Conservation (phyloP, 2,797 vertebrate species). For the Rhinatrema bivittatum region DNA sequence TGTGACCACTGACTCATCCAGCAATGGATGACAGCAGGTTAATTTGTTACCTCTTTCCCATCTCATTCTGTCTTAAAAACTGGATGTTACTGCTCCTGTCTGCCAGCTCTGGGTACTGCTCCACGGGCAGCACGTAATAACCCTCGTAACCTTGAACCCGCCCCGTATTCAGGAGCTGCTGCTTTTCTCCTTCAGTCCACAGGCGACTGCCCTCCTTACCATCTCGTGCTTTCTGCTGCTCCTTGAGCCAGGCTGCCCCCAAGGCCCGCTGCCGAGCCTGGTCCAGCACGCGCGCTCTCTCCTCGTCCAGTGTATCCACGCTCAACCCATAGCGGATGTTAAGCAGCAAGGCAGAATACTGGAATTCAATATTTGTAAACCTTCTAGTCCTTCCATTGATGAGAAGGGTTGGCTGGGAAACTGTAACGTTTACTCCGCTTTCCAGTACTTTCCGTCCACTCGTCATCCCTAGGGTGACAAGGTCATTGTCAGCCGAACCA, state of each 20-base stretch:
- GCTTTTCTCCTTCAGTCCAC: slow-evolving; percentile 96
- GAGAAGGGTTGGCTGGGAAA: slow-evolving; percentile 65
- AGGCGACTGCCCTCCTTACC: slow-evolving; percentile 89
- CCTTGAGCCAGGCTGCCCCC: slow-evolving; percentile 84
- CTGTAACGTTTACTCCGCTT: slow-evolving; percentile 85
- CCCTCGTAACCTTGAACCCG: slow-evolving; percentile 95
- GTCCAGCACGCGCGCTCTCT: slow-evolving; percentile 86
- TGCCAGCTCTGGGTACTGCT: slow-evolving; percentile 97
- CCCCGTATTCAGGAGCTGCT: slow-evolving; percentile 88
- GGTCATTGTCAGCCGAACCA: slow-evolving; percentile 83
- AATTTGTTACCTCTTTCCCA: slow-evolving; percentile 99
- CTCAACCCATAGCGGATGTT: slow-evolving; percentile 87
- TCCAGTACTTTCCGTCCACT: slow-evolving; percentile 88
- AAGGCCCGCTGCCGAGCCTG: slow-evolving; percentile 88
- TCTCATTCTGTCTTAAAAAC: slow-evolving; percentile 99
- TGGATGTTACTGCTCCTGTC: slow-evolving; percentile 99
- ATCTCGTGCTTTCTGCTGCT: slow-evolving; percentile 87
- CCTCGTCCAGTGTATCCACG: slow-evolving; percentile 84
- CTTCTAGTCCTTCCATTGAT: slow-evolving; percentile 88
- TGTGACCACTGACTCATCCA: slow-evolving; percentile 63
- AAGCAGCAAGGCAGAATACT: slow-evolving; percentile 74
- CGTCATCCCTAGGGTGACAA: slow-evolving; percentile 83
- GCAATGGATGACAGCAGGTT: slow-evolving; percentile 62
- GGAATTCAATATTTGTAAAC: slow-evolving; percentile 90
- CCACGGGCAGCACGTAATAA: slow-evolving; percentile 93